phyloP scores from a whole-genome alignment of 2,797 vertebrate genomes.

The Schizothorax lantsangensis region DNA sequence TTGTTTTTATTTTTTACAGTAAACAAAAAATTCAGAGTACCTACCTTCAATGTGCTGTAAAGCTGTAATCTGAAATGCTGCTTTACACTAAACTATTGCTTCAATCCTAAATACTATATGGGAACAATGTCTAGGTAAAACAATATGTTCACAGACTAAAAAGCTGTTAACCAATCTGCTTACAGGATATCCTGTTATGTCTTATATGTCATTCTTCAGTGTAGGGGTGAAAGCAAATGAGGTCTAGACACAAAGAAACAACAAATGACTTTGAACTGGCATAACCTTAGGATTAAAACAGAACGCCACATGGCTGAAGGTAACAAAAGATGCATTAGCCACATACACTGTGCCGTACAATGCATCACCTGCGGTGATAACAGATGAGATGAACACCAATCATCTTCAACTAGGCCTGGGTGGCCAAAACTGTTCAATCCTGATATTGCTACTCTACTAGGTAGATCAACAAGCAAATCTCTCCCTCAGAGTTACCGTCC shows the following conservation, averaged over 20 bases:
- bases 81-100: neutral
- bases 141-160: neutral
- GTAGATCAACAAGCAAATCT: neutral
- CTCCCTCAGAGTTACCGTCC: neutral
- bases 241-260: conserved; percentile 24
- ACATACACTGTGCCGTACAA: neutral
- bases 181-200: conserved; percentile 20
- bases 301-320: neutral
- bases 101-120: neutral
- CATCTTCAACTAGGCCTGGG: neutral
- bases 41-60: neutral
- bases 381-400: conserved; percentile 11
- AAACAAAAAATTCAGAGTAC: neutral
- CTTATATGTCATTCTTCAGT: conserved; percentile 1
- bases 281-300: conserved; percentile 22
- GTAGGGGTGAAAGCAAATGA: conserved; percentile 1
- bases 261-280: conserved; percentile 7
- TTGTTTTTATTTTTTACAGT: neutral
- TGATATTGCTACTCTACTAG: neutral
- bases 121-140: neutral
- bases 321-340: conserved; percentile 27
- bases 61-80: neutral
- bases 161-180: conserved; percentile 8
- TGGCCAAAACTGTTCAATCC: neutral
- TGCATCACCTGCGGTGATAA: conserved; percentile 17